A percentile compares a stretch with the other conserved stretches of the same genome.
These are phyloP conservation scores for Aegotheles bennettii DNA, from an alignment of 2,113 vertebrate genomes.

Conservation along the genomic window DNA sequence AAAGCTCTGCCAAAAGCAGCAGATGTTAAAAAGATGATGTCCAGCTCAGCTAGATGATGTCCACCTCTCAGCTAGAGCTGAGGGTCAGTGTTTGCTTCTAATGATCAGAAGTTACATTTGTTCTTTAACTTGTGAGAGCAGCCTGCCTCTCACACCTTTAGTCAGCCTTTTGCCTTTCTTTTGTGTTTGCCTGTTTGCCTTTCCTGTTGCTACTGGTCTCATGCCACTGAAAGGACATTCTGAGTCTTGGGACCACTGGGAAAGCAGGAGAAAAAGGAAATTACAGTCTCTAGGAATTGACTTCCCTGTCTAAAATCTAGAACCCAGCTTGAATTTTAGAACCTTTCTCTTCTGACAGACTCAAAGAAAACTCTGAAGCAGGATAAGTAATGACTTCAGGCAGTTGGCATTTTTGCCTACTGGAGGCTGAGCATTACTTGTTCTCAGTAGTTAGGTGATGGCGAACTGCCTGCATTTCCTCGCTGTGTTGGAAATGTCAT, in stretches of 20 bases:
- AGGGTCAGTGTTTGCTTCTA: background rate
- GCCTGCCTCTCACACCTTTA: background rate
- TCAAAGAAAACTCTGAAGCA: background rate
- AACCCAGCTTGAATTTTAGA: background rate
- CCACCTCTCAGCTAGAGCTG: background rate
- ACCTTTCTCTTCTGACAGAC: background rate
- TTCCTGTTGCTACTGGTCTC: slow-evolving; percentile 37
- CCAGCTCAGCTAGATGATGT: background rate
- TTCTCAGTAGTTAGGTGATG: background rate
- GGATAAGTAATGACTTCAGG: background rate
- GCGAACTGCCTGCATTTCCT: background rate
- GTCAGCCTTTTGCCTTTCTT: background rate
- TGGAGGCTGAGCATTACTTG: background rate
- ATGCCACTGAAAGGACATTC: slow-evolving; percentile 6
- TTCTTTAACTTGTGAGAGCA: background rate
- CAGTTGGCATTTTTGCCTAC: background rate
- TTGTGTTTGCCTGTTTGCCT: background rate
- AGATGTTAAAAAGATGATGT: background rate
- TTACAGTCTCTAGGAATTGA: background rate
- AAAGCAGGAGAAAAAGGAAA: background rate
- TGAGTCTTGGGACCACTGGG: background rate
- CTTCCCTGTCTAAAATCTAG: background rate
- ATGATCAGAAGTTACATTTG: background rate
- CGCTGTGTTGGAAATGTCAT: slow-evolving; percentile 24
- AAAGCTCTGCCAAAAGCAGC: slow-evolving; percentile 62